These are phyloP conservation scores for Anas georgica DNA, from an alignment of 2,797 vertebrate species.

Conservation along the genomic window DNA sequence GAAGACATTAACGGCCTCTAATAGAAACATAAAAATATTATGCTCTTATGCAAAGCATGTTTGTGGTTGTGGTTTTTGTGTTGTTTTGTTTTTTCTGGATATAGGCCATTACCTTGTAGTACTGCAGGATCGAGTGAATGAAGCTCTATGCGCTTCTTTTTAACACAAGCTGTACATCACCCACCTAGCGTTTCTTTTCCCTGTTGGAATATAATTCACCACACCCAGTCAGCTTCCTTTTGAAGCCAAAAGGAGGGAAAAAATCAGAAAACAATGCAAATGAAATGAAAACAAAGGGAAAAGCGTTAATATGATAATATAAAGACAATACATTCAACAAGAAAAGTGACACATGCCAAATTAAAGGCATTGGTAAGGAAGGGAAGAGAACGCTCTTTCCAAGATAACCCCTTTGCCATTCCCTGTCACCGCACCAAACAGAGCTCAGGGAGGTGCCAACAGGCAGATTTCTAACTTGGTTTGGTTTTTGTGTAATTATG, in stretches of 20 bases:
- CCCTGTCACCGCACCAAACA: neutral
- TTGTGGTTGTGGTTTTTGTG: neutral
- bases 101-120: neutral
- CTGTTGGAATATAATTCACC: slow-evolving; percentile 1
- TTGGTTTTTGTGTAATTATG: neutral
- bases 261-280: neutral
- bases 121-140: neutral
- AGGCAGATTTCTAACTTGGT: neutral
- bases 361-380: neutral
- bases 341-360: neutral
- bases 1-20: slow-evolving; percentile 27
- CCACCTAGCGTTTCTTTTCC: neutral
- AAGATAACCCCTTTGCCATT: neutral
- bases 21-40: slow-evolving; percentile 34
- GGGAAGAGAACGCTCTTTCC: neutral
- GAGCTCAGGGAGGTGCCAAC: neutral
- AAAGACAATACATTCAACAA: neutral
- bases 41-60: slow-evolving; percentile 21
- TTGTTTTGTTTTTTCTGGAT: neutral
- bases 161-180: neutral
- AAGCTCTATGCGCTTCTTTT: neutral
- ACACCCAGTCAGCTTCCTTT: neutral
- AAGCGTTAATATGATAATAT: neutral
- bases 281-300: neutral
- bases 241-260: neutral